Base-by-base conservation (phyloP, 2,797 vertebrate species). In the Leuciscus waleckii region DNA sequence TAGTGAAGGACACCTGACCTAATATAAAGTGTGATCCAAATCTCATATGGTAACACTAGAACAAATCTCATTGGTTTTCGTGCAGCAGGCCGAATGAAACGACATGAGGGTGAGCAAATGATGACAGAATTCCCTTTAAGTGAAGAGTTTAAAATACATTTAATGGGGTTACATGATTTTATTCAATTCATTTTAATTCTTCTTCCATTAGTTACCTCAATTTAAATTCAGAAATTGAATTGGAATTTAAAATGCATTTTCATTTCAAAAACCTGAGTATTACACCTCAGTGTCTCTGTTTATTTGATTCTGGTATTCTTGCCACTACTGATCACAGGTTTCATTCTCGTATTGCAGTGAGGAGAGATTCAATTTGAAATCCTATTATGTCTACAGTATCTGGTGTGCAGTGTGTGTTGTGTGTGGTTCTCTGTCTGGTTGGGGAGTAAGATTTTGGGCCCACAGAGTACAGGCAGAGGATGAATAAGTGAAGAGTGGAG, bases 281-380 rank as follows among this genome's bases (percentile, higher is more conserved):
- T 29, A 32, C 43, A 32, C 43, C 43, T 11, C 43, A 11, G 43
- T 19, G 26, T 26, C 23, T 43, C n/a, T 29, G 63, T 67, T 67
- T 32, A 41, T 17, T 23, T 46, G 23, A 54, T 54, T 61, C 61
- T 46, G 73, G 23, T 79, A 80, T 67, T 77, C 65, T 85, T 80
- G 39, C 70, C 39, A 74, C 37, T 43, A 14, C 67, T 89, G 81
- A 81, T 78, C 84, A 71, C 84, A 19, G 39, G 73, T 63, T 49
- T 63, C n/a, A 83, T 83, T 83, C n/a, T 73, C 26, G 26, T 78
- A 88, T 88, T 87, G 78, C 85, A 75, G 76, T 43, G 78, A 67
- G 81, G 43, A 79, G 78, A 61, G 68, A 87, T 88, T 85, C 51
- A 82, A 82, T 84, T 75, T 79, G 63, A 90, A 86, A 87, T 79